Percentiles rank a stretch among this genome's conserved stretches.
phyloP scores from a whole-genome alignment of 2,888 invertebrate genomes.

The Diarsia brunnea region DNA sequence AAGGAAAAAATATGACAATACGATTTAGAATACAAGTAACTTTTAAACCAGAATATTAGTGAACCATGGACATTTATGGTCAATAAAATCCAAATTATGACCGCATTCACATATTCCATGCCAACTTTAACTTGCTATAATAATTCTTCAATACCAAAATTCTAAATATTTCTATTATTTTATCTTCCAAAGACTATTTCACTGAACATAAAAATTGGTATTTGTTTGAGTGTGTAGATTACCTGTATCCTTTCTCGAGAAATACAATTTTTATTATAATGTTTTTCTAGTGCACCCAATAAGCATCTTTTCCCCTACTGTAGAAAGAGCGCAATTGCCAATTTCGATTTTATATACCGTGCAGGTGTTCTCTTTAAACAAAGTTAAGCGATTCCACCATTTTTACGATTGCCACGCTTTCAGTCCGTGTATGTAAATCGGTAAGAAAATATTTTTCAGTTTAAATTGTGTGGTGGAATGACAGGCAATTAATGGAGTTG shows the following conservation, averaged over 20 bases:
- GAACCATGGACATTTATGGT: constrained; percentile 31
- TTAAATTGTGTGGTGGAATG: constrained; percentile 15
- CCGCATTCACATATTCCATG: constrained; percentile 6
- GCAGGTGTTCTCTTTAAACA: constrained; percentile 60
- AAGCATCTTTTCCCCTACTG: constrained; percentile 2
- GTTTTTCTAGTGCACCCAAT: constrained; percentile 27
- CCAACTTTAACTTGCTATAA: constrained; percentile 15
- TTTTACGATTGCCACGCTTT: constrained; percentile 54
- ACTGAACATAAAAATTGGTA: background rate
- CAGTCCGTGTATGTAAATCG: constrained; percentile 55
- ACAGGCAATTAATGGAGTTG: constrained; percentile 38
- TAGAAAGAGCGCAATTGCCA: constrained; percentile 24
- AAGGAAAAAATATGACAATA: background rate
- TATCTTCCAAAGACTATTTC: background rate
- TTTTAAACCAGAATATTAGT: constrained; percentile 8
- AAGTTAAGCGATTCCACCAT: constrained; percentile 60
- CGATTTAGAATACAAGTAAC: background rate
- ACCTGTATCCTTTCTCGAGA: background rate
- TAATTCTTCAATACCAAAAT: constrained; percentile 12
- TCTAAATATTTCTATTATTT: background rate
- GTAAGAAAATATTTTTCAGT: constrained; percentile 51
- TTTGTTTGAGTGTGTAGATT: background rate
- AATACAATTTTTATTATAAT: constrained; percentile 2
- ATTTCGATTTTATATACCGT: constrained; percentile 51
- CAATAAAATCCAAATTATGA: constrained; percentile 28